Evolutionary conservation across 64 coral and sea anemone species (phyloP), one percentile per base, ranked within the genome.

Genomic region (Porites australiensis): DNA sequence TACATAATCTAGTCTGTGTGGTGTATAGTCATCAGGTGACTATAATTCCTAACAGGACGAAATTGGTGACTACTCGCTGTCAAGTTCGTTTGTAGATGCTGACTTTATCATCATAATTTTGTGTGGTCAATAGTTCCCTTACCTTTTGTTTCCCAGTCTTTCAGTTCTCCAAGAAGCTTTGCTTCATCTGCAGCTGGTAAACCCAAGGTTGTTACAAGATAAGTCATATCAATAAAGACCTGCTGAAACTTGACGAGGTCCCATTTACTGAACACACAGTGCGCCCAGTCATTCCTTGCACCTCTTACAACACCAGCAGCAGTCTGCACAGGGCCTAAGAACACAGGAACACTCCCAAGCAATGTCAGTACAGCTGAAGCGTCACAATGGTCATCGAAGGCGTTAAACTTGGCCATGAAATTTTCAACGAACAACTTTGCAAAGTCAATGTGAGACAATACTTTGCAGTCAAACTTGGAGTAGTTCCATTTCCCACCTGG

Each of bases 101-200:
- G 27, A 37, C 27, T 37, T 37, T 0, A 37, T 37, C 27, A 37
- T 37, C 27, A 37, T 37, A 37, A 37, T 1, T 37, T 37, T 37
- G 27, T 37, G 27, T 37, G 27, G 27, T 37, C 27, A 37, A 37
- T 37, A 50, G 13, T 48, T 74, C 44, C 6, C 11, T 4, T 76
- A 82, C 79, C 79, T 82, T 82, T 82, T 16, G 55, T 82, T 58
- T 62, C 27, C 79, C 79, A 82, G 58, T 82, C 79, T 61, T 82
- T 63, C 22, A 82, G 79, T 61, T 82, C 79, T 64, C 79, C 79
- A 82, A 82, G 21, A 63, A 82, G 21, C 58, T 64, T 82, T 45
- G 23, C 79, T 72, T 72, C 37, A 20, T 37, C 69, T 47, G 79
- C 55, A 15, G 6, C n/a, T 62, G 79, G 57, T 8, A 47, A 44